Base-by-base conservation (phyloP, 2,113 vertebrate genomes). In the Morphnarchus princeps region DNA sequence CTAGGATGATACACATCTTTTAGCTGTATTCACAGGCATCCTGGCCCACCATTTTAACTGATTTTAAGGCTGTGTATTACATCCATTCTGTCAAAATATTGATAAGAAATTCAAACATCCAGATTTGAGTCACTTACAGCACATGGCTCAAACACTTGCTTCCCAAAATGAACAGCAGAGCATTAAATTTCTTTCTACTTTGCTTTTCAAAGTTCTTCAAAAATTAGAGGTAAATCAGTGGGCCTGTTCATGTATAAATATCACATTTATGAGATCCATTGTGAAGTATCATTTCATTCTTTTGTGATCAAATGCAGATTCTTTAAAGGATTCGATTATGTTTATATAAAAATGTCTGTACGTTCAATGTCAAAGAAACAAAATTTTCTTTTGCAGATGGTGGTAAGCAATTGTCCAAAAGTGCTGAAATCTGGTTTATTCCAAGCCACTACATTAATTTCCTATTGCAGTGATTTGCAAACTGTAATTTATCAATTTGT, bases 71-170 rank as follows among this genome's bases (percentile, higher is more conserved):
- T 87, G 13, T 34, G 14, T 62, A 40, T 89, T 93, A 34, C 22
- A 93, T 67, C 11, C 4, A 59, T 92, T 71, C 83, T 92, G 69
- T 87, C 89, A 94, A 93, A 96, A 92, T 82, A 95, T 95, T 81
- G 63, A 52, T 82, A 67, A 97, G 63, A 88, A 94, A 84, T 61
- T 87, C 47, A 89, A 72, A 92, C 65, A 91, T 45, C 16, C 72
- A 89, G 32, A 81, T 65, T 40, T 93, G 42, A 91, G 57, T 93
- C 65, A 94, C n/a, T 89, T 40, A 62, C 7, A 95, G 79, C 54
- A 91, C 73, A 63, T 79, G 73, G 65, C 57, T 87, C 66, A 85
- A 82, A 40, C 52, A 82, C 34, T 83, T 2, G 3, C 52, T 95
- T 94, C 72, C 40, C 43, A 59, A 91, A 95, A 89, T 87, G 93